Percentiles rank a stretch among this genome's conserved stretches.
Evolutionary conservation across 2,797 vertebrate genomes (phyloP).

Genomic region (Poecilia wingei): DNA sequence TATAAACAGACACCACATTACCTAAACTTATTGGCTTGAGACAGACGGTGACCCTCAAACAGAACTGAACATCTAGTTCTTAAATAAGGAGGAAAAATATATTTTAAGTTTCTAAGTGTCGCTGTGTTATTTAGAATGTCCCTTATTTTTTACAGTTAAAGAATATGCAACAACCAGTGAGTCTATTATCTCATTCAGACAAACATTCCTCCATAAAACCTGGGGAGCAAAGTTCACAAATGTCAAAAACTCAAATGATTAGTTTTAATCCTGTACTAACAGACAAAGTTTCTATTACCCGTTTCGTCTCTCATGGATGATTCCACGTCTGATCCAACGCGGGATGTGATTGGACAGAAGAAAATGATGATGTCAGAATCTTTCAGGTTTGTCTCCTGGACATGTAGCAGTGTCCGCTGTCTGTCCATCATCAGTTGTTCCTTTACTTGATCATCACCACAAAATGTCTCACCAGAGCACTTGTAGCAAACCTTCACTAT

Average conservation of each 20-base stretch:
- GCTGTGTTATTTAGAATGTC: not conserved
- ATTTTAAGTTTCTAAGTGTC: not conserved
- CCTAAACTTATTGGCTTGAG: not conserved
- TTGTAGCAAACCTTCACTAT: not conserved
- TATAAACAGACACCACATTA: not conserved
- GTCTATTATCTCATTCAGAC: not conserved
- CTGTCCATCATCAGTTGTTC: accelerated
- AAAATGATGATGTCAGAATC: not conserved
- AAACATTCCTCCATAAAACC: not conserved
- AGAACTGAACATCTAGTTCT: not conserved
- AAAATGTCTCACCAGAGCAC: not conserved
- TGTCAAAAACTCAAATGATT: not conserved
- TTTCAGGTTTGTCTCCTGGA: not conserved
- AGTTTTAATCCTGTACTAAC: not conserved
- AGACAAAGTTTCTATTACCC: not conserved
- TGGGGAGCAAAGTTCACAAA: not conserved
- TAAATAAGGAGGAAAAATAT: not conserved
- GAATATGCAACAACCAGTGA: not conserved
- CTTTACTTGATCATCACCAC: not conserved
- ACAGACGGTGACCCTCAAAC: not conserved
- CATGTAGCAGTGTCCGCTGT: accelerated
- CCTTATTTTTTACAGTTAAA: not conserved
- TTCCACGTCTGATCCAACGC: not conserved
- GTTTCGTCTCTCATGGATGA: not conserved
- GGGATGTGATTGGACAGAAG: conserved; percentile 10